Evolutionary conservation across 2,888 invertebrate genomes (phyloP).

Genomic region (Erannis defoliaria): DNA sequence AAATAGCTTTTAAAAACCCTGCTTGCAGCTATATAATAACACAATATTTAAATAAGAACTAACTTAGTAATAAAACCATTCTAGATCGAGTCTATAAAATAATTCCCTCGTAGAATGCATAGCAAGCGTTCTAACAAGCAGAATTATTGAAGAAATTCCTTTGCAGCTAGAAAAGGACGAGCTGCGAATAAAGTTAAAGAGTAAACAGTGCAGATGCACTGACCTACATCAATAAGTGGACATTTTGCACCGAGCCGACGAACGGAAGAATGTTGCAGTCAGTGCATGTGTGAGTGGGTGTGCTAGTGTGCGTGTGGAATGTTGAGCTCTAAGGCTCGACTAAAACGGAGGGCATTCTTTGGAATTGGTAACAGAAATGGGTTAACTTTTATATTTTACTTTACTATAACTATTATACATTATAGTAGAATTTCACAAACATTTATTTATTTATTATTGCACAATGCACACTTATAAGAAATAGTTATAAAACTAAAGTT

Average conservation of each 20-base stretch:
- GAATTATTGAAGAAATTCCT: slow-evolving; percentile 68
- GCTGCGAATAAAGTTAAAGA: slow-evolving; percentile 34
- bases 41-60: too few species aligned
- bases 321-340: slow-evolving; percentile 4
- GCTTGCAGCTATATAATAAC: too few species aligned
- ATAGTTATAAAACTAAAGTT: too few species aligned
- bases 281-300: not conserved
- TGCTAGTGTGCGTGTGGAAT: slow-evolving; percentile 24
- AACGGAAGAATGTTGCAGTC: slow-evolving; percentile 66
- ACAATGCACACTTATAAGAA: too few species aligned
- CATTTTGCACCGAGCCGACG: slow-evolving; percentile 64
- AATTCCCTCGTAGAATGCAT: slow-evolving; percentile 27
- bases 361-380: not conserved
- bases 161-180: slow-evolving; percentile 54
- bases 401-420: too few species aligned
- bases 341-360: slow-evolving; percentile 16
- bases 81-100: slow-evolving; percentile 13
- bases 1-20: too few species aligned
- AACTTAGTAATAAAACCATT: slow-evolving; percentile 2
- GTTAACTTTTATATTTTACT: too few species aligned
- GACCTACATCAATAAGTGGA: slow-evolving; percentile 83
- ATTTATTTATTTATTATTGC: too few species aligned
- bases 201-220: slow-evolving; percentile 58
- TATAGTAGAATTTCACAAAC: too few species aligned
- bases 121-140: slow-evolving; percentile 47